phyloP scores from a whole-genome alignment of 1,140 invertebrate species.

The Drosophila dunni region DNA sequence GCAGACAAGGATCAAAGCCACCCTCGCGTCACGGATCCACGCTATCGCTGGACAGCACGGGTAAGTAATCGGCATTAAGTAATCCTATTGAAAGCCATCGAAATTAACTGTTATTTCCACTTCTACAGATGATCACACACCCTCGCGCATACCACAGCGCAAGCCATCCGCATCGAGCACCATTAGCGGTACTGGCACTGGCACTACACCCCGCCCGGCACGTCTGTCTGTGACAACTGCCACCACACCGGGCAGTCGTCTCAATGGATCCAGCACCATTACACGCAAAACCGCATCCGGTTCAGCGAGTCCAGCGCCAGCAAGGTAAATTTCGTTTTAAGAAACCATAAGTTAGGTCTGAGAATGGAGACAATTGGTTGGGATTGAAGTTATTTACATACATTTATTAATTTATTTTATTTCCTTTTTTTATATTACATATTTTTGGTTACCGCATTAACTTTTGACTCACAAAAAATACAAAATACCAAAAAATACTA shows the following conservation, averaged over 20 bases:
- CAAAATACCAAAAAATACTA: conserved; percentile 18
- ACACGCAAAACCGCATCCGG: conserved; percentile 91
- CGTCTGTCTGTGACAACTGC: conserved; percentile 85
- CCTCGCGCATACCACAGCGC: conserved; percentile 90
- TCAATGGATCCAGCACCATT: conserved; percentile 86
- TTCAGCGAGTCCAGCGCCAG: conserved; percentile 88
- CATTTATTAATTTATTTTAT: conserved; percentile 67
- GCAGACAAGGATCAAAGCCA: conserved; percentile 93
- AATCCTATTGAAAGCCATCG: neutral
- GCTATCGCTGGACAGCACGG: conserved; percentile 94
- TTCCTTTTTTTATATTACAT: conserved; percentile 66
- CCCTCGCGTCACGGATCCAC: conserved; percentile 97
- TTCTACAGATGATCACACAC: conserved; percentile 88
- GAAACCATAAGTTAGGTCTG: neutral
- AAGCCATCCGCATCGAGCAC: conserved; percentile 87
- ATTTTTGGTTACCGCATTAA: conserved; percentile 72
- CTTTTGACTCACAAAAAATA: conserved; percentile 58
- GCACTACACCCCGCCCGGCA: conserved; percentile 85
- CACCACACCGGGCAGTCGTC: conserved; percentile 81
- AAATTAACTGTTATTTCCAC: neutral
- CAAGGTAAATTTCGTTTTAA: conserved; percentile 86
- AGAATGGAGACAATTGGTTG: conserved; percentile 9
- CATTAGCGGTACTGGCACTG: conserved; percentile 85
- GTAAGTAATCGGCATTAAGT: conserved; percentile 85
- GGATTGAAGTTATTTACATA: conserved; percentile 34